Evolutionary conservation across 2,113 vertebrate species (phyloP).

Genomic region (Serinus canaria): DNA sequence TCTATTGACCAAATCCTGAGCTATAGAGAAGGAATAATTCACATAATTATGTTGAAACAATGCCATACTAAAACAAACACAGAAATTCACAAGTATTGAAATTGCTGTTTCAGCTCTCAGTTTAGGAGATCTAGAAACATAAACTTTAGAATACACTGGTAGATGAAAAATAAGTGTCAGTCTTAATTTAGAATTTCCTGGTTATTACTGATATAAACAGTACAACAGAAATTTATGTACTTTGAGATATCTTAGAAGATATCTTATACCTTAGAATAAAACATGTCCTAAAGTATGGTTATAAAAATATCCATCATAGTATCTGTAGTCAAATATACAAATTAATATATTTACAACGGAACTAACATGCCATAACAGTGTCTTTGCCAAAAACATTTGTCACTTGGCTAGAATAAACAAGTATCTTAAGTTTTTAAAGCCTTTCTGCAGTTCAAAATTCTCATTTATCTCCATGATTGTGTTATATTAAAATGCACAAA

Average conservation of each 20-base stretch:
- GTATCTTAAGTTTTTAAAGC: not conserved
- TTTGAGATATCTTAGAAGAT: not conserved
- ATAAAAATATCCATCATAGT: not conserved
- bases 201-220: not conserved
- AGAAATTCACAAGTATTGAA: not conserved
- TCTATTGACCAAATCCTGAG: not conserved
- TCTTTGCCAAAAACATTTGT: not conserved
- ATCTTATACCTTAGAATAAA: not conserved
- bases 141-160: not conserved
- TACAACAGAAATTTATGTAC: not conserved
- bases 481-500: not conserved
- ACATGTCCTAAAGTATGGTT: not conserved
- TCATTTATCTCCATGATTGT: not conserved
- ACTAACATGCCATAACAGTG: not conserved
- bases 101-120: not conserved
- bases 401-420: constrained; percentile 6
- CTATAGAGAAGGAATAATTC: not conserved
- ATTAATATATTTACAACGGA: not conserved
- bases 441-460: not conserved
- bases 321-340: not conserved
- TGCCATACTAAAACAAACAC: not conserved
- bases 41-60: not conserved
- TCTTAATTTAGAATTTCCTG: not conserved
- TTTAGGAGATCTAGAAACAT: not conserved
- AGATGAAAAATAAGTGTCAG: not conserved